Base-by-base conservation (phyloP, 2,797 vertebrate species). In the Malacoraja senta region DNA sequence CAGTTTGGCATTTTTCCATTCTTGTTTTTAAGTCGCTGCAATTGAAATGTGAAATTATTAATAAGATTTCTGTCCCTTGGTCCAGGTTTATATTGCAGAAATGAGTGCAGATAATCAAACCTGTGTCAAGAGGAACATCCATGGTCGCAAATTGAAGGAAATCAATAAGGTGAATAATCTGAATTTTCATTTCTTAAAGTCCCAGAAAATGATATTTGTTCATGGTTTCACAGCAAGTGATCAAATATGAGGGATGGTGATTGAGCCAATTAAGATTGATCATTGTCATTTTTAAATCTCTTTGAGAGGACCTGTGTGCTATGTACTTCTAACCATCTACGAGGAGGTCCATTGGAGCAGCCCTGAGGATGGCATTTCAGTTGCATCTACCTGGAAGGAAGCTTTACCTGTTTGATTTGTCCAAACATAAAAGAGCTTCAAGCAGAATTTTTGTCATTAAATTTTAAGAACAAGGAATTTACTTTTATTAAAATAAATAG, bases 41-140 rank as follows among this genome's bases (percentile, higher is more conserved):
- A n/a, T n/a, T 1, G 24, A 13, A 32, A 83, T 29, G 8, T 80
- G 93, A 38, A 63, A 58, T 32, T n/a, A 71, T 71, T 71, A 8
- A 68, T 29, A 44, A 0, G 35, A 53, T 93, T 77, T 53, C 61
- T 58, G 0, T 94, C 84, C 81, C 83, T 94, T 38, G 95, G 93
- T 94, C 76, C 93, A 99, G 99, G 99, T 99, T 0, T 99, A 99
- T 94, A 96, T 99, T 94, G 98, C 99, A 95, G 99, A 99, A 97
- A 98, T 99, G 96, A 97, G 97, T 90, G 97, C 96, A 53, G 99
- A 99, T 96, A 98, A 97, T 94, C 99, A 99, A 95, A 98, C 97
- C 0, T 99, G 98, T 96, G 96, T 97, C 92, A 99, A 99, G 95
- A 98, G 99, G 95, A 99, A 99, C 95, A 97, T 98, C 94, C 99